phyloP scores from a whole-genome alignment of 2,888 invertebrate species.

The Luperina testacea region DNA sequence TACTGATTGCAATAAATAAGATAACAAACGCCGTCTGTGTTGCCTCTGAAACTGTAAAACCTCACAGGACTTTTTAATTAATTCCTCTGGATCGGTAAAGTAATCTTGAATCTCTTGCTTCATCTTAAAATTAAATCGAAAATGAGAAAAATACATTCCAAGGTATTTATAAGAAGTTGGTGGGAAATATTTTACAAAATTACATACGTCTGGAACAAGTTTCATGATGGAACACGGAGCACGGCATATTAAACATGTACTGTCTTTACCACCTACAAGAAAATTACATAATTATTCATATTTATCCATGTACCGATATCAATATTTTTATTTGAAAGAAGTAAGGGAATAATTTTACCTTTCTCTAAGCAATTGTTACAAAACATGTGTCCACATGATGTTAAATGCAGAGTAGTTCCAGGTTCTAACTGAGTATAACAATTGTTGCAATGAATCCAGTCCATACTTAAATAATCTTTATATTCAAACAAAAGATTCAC shows the following conservation, averaged over 20 bases:
- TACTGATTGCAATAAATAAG: conserved; percentile 88
- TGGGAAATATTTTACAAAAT: conserved; percentile 44
- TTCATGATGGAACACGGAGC: conserved; percentile 86
- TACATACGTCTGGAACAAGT: conserved; percentile 85
- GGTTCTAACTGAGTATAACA: conserved; percentile 87
- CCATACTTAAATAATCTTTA: conserved; percentile 74
- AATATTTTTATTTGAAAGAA: neutral
- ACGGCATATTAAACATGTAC: conserved; percentile 85
- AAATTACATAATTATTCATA: conserved; percentile 21
- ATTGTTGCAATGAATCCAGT: conserved; percentile 89
- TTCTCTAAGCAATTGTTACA: conserved; percentile 86
- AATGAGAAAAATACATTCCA: conserved; percentile 57
- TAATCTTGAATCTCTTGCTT: conserved; percentile 88
- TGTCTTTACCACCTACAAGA: conserved; percentile 81
- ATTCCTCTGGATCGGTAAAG: conserved; percentile 88
- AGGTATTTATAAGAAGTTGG: conserved; percentile 24
- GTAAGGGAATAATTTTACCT: conserved; percentile 70
- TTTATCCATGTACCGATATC: conserved; percentile 9
- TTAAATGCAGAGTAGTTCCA: conserved; percentile 84
- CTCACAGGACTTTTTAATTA: conserved; percentile 86
- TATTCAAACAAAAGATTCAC: conserved; percentile 32
- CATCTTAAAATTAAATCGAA: conserved; percentile 79
- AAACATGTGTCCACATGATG: conserved; percentile 90
- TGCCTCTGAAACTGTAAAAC: conserved; percentile 88
- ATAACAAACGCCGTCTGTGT: conserved; percentile 85